Evolutionary conservation across 2,113 vertebrate genomes (phyloP).

Genomic region (Ardeotis arabs): DNA sequence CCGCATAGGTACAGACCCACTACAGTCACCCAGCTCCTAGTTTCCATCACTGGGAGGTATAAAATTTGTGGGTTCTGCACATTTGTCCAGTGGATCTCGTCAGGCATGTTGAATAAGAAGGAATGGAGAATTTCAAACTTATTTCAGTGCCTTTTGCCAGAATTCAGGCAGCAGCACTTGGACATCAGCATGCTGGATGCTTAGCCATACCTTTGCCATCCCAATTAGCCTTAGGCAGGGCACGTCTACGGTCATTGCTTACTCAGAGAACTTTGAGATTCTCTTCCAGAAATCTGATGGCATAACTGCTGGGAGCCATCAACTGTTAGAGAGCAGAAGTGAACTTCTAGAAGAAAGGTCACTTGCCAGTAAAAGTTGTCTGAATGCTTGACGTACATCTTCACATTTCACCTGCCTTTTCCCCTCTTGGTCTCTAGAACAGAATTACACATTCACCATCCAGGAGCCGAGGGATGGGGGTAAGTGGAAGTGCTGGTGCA

Average conservation of each 20-base stretch:
- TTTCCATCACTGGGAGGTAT: not conserved
- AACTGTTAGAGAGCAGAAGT: not conserved
- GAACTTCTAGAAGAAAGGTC: not conserved
- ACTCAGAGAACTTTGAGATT: not conserved
- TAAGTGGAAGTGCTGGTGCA: not conserved
- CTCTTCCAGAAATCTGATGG: not conserved
- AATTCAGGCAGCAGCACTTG: not conserved
- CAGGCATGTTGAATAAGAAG: fast-evolving
- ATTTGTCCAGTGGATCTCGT: not conserved
- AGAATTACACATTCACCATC: fast-evolving
- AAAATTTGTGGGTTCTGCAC: not conserved
- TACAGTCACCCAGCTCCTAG: not conserved
- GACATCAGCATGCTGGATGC: not conserved
- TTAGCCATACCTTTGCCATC: not conserved
- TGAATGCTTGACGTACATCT: not conserved
- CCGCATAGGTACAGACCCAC: not conserved
- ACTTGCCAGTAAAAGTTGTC: not conserved
- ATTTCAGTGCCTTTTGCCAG: not conserved
- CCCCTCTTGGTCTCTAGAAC: not conserved
- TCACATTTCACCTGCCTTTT: not conserved
- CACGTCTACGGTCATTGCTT: not conserved
- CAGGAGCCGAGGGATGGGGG: not conserved
- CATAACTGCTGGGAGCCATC: not conserved
- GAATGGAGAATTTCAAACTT: not conserved
- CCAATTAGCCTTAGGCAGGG: not conserved